These are phyloP conservation scores for Leuciscus idus DNA, from an alignment of 2,113 vertebrate species.

Conservation along the genomic window DNA sequence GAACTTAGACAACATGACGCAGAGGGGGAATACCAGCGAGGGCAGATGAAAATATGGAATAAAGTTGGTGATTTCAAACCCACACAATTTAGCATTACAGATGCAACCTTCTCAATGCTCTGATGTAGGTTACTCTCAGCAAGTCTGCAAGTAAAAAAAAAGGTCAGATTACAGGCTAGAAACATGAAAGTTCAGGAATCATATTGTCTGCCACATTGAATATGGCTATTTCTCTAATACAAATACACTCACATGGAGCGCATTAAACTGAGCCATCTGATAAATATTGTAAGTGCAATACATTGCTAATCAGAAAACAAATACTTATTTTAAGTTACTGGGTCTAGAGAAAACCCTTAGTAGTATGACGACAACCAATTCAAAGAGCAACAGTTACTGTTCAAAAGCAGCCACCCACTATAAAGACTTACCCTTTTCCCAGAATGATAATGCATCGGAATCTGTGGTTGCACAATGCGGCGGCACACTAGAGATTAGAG, in stretches of 20 bases:
- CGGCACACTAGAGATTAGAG: slow-evolving; percentile 54
- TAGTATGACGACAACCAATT: neutral
- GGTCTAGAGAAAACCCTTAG: slow-evolving; percentile 17
- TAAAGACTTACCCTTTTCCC: slow-evolving; percentile 68
- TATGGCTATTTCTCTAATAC: neutral
- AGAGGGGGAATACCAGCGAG: slow-evolving; percentile 51
- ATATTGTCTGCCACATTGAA: neutral
- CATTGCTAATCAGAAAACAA: neutral
- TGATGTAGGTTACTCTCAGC: neutral
- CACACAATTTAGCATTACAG: neutral
- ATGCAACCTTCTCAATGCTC: neutral
- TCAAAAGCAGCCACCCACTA: slow-evolving; percentile 56
- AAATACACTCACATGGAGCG: neutral
- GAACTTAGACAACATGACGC: slow-evolving; percentile 53
- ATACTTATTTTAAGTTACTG: neutral
- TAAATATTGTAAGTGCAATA: neutral
- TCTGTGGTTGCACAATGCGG: slow-evolving; percentile 65
- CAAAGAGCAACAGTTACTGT: slow-evolving; percentile 37
- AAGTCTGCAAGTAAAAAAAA: neutral
- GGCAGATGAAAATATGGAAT: slow-evolving; percentile 39
- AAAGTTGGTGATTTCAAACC: slow-evolving; percentile 31
- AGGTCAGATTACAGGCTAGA: neutral
- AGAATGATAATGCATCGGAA: slow-evolving; percentile 60
- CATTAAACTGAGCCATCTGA: neutral
- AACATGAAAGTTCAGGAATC: neutral